A percentile compares a stretch with the other conserved stretches of the same genome.
These are phyloP conservation scores for Podarcis siculus DNA, from an alignment of 2,797 vertebrate genomes.

Conservation along the genomic window DNA sequence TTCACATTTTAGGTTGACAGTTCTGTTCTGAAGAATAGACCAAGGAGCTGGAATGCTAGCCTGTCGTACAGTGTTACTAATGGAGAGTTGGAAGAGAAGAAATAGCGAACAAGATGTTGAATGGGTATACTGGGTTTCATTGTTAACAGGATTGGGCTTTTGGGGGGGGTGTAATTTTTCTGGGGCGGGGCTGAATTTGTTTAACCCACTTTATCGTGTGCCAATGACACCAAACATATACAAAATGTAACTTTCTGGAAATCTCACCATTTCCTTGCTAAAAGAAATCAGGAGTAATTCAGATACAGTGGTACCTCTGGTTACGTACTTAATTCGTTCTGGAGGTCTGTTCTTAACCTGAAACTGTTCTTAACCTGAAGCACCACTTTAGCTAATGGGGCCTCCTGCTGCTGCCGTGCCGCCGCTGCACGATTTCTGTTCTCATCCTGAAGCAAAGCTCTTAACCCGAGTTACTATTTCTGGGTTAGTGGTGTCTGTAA, in stretches of 20 bases:
- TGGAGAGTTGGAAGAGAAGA: neutral
- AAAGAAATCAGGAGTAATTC: neutral
- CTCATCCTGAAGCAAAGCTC: no score
- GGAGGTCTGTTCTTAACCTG: no score
- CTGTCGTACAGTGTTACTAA: no score
- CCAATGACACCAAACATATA: neutral
- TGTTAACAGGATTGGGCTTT: neutral
- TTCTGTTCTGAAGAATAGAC: neutral
- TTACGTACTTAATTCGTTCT: no score
- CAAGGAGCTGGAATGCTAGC: neutral
- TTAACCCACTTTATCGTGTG: neutral
- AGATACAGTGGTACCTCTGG: neutral
- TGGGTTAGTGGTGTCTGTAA: no score
- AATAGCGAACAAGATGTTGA: neutral
- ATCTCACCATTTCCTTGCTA: neutral
- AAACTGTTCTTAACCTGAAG: no score
- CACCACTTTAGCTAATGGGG: no score
- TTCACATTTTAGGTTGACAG: neutral
- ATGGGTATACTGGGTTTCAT: neutral
- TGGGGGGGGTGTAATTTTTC: no score
- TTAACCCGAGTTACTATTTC: no score
- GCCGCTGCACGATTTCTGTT: no score
- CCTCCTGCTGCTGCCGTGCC: no score
- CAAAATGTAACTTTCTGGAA: neutral
- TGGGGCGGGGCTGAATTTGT: neutral